Evolutionary conservation across 2,113 vertebrate genomes (phyloP).

Genomic region (Macquaria ambigua): DNA sequence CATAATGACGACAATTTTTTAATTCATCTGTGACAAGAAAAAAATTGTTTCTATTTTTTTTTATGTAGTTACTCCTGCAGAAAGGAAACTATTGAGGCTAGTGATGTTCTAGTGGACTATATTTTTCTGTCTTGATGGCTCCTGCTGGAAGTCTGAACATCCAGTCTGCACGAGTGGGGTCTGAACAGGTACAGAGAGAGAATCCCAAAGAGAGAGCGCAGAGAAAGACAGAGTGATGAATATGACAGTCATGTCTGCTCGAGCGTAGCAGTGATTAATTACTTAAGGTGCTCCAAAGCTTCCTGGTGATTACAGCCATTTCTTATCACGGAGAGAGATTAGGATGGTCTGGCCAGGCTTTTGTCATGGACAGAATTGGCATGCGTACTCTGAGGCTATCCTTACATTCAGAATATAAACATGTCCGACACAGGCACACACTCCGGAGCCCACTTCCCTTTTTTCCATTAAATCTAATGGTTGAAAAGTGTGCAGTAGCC

Average conservation of each 20-base stretch:
- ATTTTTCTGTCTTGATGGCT: not conserved
- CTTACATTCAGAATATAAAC: constrained; percentile 41
- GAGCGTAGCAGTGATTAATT: constrained; percentile 60
- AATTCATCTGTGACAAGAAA: not conserved
- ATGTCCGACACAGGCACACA: not conserved
- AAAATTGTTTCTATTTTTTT: not conserved
- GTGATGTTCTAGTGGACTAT: not conserved
- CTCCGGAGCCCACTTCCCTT: not conserved
- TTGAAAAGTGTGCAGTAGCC: constrained; percentile 7
- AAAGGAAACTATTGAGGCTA: not conserved
- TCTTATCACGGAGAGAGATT: constrained; percentile 52
- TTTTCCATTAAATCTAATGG: constrained; percentile 21
- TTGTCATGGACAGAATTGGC: constrained; percentile 55
- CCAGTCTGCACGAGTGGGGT: not conserved
- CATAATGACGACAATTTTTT: not conserved
- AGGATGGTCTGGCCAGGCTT: constrained; percentile 30
- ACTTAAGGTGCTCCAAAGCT: constrained; percentile 47
- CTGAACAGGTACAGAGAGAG: not conserved
- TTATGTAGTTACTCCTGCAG: not conserved
- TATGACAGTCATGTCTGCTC: constrained; percentile 53
- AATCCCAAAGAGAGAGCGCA: constrained; percentile 13
- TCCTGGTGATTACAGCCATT: constrained; percentile 57
- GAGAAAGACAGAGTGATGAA: constrained; percentile 34
- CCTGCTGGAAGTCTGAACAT: not conserved
- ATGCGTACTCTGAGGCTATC: constrained; percentile 28